These are phyloP conservation scores for Mesocricetus auratus DNA, from an alignment of 2,113 vertebrate species.

Conservation along the genomic window DNA sequence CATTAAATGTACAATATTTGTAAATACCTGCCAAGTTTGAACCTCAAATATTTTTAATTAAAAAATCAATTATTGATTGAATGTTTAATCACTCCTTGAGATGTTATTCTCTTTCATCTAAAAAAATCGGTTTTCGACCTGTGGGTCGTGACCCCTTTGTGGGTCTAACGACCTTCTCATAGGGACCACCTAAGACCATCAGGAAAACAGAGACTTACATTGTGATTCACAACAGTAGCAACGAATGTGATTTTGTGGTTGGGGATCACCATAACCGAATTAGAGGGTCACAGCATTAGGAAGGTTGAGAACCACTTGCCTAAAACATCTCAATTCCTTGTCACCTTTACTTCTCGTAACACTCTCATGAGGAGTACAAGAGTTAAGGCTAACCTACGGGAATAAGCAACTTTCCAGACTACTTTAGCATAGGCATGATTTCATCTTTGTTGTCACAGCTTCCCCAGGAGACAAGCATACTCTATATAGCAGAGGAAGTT, in stretches of 20 bases:
- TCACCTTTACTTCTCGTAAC: not conserved
- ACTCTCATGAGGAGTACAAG: not conserved
- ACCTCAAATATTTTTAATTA: constrained; percentile 24
- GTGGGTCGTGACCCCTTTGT: not conserved
- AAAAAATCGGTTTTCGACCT: not conserved
- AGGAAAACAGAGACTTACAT: not conserved
- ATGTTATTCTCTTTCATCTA: not conserved
- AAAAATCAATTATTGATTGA: not conserved
- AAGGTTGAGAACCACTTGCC: not conserved
- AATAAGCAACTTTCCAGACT: not conserved
- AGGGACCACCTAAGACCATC: not conserved
- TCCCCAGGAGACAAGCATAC: not conserved
- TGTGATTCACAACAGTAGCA: not conserved
- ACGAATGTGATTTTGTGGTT: not conserved
- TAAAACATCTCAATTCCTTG: not conserved
- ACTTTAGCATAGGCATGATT: not conserved
- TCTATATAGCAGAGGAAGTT: not conserved
- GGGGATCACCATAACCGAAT: not conserved
- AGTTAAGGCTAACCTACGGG: not conserved
- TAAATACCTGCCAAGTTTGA: constrained; percentile 26
- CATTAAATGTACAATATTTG: constrained; percentile 7
- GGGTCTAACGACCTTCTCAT: not conserved
- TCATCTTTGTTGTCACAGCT: not conserved
- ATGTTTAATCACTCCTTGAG: not conserved
- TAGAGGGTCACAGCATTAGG: not conserved